phyloP scores from a whole-genome alignment of 1,140 invertebrate genomes.

The Phymastichus coffea region DNA sequence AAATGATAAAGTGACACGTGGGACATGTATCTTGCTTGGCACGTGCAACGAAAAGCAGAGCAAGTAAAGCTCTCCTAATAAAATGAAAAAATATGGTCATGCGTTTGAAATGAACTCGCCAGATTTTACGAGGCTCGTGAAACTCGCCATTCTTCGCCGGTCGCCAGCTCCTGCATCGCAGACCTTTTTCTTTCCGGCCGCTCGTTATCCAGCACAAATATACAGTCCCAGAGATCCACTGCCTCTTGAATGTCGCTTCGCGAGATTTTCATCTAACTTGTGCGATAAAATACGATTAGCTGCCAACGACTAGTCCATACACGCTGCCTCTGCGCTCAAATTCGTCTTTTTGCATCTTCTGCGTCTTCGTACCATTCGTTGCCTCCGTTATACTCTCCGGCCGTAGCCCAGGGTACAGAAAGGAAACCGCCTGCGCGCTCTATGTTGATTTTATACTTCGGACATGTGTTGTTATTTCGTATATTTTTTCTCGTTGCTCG shows the following conservation, averaged over 20 bases:
- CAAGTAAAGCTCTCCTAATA: conserved; percentile 8
- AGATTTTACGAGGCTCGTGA: conserved; percentile 32
- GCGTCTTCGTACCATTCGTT: background rate
- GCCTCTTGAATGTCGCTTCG: background rate
- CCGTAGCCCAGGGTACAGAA: background rate
- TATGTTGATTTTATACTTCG: background rate
- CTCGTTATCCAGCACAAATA: too few relatives aligned
- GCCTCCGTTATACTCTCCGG: background rate
- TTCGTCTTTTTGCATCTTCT: background rate
- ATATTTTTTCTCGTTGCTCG: background rate
- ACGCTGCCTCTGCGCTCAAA: background rate
- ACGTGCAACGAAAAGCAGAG: background rate
- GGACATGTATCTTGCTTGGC: too few relatives aligned
- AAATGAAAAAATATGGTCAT: conserved; percentile 20
- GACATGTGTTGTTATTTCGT: background rate
- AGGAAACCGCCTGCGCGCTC: background rate
- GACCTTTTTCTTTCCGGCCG: background rate
- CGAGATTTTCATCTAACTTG: conserved; percentile 37
- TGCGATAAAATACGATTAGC: conserved; percentile 32
- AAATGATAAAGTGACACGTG: background rate
- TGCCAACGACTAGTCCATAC: too few relatives aligned
- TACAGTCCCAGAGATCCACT: background rate
- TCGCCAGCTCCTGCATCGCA: background rate
- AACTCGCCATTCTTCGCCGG: conserved; percentile 11
- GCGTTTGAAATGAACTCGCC: conserved; percentile 19